phyloP scores from a whole-genome alignment of 2,888 invertebrate species.

The Gymnoscelis rufifasciata region DNA sequence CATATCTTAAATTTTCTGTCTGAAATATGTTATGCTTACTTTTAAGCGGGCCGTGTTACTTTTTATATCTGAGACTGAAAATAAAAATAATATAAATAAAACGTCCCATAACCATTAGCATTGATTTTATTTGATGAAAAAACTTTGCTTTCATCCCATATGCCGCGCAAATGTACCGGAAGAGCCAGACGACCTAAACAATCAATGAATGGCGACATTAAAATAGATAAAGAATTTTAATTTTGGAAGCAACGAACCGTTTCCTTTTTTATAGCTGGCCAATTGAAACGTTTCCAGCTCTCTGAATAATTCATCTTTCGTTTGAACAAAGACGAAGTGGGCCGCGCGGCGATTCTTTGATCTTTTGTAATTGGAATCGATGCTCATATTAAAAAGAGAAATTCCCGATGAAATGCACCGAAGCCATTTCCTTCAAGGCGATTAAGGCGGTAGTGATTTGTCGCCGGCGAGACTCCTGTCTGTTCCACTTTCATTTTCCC shows the following conservation, averaged over 20 bases:
- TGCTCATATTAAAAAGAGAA: constrained; percentile 79
- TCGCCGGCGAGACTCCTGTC: constrained; percentile 35
- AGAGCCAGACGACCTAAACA: no score
- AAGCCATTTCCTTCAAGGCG: constrained; percentile 71
- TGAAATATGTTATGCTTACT: no score
- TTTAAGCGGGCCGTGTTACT: no score
- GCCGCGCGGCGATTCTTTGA: constrained; percentile 79
- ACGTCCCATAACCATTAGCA: no score
- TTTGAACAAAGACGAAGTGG: constrained; percentile 80
- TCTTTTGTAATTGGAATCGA: constrained; percentile 80
- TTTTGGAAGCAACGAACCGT: constrained; percentile 78
- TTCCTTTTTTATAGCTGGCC: constrained; percentile 78
- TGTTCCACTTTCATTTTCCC: constrained; percentile 29
- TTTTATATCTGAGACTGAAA: no score
- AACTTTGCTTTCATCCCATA: no score
- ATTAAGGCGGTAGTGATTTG: constrained; percentile 66
- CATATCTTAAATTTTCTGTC: no score
- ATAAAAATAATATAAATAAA: no score
- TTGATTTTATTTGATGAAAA: no score
- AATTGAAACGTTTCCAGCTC: constrained; percentile 80
- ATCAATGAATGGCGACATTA: constrained; percentile 43
- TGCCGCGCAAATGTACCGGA: no score
- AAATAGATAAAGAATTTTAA: constrained; percentile 70
- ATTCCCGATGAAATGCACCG: constrained; percentile 75
- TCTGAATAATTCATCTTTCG: constrained; percentile 79